These are phyloP conservation scores for Ctenopoma kingsleyae DNA, from an alignment of 2,797 vertebrate genomes.

Conservation along the genomic window DNA sequence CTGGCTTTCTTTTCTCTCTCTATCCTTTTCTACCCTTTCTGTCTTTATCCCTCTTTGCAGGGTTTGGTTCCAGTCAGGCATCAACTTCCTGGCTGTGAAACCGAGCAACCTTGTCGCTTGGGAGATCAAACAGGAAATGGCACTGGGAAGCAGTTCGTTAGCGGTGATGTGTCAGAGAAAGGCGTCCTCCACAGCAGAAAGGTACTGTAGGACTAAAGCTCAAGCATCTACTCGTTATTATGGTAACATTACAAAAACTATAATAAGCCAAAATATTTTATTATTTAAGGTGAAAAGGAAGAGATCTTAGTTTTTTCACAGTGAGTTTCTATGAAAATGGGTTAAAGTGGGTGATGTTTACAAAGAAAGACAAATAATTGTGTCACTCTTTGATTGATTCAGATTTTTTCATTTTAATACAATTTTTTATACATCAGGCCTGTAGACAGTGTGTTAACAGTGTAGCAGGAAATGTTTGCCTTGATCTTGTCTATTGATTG, in stretches of 20 bases:
- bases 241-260: neutral
- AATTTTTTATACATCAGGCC: no score
- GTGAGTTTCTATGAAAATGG: no score
- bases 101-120: constrained; percentile 90
- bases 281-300: no score
- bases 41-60: constrained; percentile 75
- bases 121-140: constrained; percentile 95
- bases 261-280: no score
- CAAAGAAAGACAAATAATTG: no score
- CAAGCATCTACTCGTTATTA: neutral
- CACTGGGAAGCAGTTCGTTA: constrained; percentile 85
- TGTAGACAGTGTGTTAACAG: no score
- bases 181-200: constrained; percentile 78
- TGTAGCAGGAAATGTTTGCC: neutral
- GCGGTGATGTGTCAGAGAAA: constrained; percentile 90
- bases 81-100: constrained; percentile 90
- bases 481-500: neutral
- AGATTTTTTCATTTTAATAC: no score
- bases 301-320: no score
- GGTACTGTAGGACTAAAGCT: constrained; percentile 78
- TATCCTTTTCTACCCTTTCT: constrained; percentile 1
- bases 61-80: constrained; percentile 91
- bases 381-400: no score
- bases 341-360: no score
- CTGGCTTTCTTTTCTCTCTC: constrained; percentile 2